Evolutionary conservation across 1,140 invertebrate species (phyloP).

Genomic region (Aphaenogaster ashmeadi): DNA sequence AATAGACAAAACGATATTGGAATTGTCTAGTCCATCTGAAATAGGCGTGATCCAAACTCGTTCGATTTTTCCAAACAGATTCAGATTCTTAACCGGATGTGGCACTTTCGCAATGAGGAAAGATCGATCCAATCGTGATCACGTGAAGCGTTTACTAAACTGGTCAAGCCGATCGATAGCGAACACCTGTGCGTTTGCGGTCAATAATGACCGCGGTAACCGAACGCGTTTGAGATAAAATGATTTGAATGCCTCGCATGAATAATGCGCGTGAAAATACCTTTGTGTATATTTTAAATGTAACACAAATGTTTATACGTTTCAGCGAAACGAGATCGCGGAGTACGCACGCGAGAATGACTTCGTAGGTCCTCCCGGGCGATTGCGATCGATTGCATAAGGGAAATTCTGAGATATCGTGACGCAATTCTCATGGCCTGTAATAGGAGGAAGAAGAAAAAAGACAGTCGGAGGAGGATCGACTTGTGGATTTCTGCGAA

Average conservation of each 20-base stretch:
- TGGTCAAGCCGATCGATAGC: constrained; percentile 58
- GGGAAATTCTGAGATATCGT: constrained; percentile 51
- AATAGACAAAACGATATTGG: neutral
- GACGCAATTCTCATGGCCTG: constrained; percentile 35
- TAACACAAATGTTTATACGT: neutral
- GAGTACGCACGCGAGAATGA: neutral
- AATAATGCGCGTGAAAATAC: neutral
- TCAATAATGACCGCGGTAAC: constrained; percentile 62
- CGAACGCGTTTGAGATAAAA: constrained; percentile 55
- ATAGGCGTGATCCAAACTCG: neutral
- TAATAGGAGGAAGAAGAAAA: constrained; percentile 10
- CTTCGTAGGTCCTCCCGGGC: neutral
- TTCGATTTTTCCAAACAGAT: neutral
- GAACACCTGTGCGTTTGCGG: constrained; percentile 67
- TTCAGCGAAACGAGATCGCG: constrained; percentile 9
- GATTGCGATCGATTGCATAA: constrained; percentile 50
- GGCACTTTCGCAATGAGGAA: constrained; percentile 70
- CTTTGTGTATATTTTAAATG: neutral
- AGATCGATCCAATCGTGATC: constrained; percentile 63
- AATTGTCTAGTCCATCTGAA: neutral
- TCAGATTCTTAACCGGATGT: constrained; percentile 70
- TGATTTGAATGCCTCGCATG: constrained; percentile 35
- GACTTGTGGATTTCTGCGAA: constrained; percentile 30
- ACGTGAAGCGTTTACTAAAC: constrained; percentile 47
- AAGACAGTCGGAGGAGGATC: neutral